Base-by-base conservation (phyloP, 92 coral and sea anemone species). In the Zoanthus sociatus region DNA sequence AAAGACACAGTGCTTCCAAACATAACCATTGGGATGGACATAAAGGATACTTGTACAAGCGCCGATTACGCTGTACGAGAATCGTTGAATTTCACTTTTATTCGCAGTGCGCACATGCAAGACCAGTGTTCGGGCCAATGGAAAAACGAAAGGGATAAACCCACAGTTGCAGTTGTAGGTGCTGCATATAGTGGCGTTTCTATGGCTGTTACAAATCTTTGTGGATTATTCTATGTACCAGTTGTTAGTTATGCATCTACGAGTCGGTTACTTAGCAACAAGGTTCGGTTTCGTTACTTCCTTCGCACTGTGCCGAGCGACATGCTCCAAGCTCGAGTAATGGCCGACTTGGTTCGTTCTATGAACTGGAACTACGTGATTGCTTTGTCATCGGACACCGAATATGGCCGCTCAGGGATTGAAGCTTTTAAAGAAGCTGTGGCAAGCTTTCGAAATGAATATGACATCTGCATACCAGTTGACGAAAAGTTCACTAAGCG, bases 361-460 rank as follows among this genome's bases (percentile, higher is more conserved):
- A 92, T 96, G 96, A 90, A 92, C 26, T 96, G 96, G 98, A 96
- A 94, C 84, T 92, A 87, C 77, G 94, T 96, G 2, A 90, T 96
- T 9, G 88, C 95, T 18, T 81, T 96, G 87, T 92, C 97, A 26
- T 96, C 98, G 31, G 94, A 96, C 69, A 94, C 91, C 26, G 98
- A 92, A 67, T 96, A 96, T 69, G 98, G 98, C 1, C 91, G 96
- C 32, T 96, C 97, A 45, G 98, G 96, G 20, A 93, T 94, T 31
- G 98, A 94, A 20, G 89, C 94, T 42, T 96, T 96, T 50, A 94
- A 94, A 79, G 77, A 83, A 37, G 98, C 98, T 9, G 93, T 92
- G 45, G 86, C 88, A 8, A 78, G 89, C 76, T 88, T 91, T 47
- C 87, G 83, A 7, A 89, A 92, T n/a, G 89, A 54, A 30, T 93